A percentile compares a stretch with the other conserved stretches of the same genome.
Conservation (phyloP, 1,140 invertebrate genomes). For the Calliopsis andreniformis region DNA sequence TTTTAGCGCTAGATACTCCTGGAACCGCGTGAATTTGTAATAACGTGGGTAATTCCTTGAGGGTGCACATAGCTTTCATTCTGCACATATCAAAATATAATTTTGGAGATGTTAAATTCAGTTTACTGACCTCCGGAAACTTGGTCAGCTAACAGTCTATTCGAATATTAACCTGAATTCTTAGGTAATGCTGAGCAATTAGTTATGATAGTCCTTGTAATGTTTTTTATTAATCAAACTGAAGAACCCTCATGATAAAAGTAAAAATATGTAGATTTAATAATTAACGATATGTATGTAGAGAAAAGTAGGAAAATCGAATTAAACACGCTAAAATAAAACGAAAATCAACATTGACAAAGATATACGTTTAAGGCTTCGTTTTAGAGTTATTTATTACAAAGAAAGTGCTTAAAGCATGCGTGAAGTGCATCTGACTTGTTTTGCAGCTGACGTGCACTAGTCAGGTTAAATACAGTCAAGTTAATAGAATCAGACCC, state of each 20-base stretch:
- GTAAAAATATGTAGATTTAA: too few relatives aligned
- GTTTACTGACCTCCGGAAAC: slow-evolving; percentile 70
- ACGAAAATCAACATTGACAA: too few relatives aligned
- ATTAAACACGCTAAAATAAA: too few relatives aligned
- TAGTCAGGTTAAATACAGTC: too few relatives aligned
- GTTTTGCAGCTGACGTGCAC: too few relatives aligned
- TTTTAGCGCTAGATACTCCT: neutral
- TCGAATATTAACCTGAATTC: slow-evolving; percentile 73
- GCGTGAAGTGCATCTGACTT: too few relatives aligned
- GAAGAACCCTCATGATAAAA: neutral
- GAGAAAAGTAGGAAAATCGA: too few relatives aligned
- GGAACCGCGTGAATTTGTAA: slow-evolving; percentile 15
- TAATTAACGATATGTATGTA: too few relatives aligned
- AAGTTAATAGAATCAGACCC: too few relatives aligned
- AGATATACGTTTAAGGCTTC: too few relatives aligned
- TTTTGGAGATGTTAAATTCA: slow-evolving; percentile 78
- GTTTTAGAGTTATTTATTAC: too few relatives aligned
- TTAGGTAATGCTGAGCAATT: slow-evolving; percentile 72
- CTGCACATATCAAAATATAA: slow-evolving; percentile 73
- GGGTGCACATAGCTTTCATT: slow-evolving; percentile 19
- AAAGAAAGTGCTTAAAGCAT: too few relatives aligned
- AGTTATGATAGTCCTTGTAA: slow-evolving; percentile 65
- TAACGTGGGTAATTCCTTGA: slow-evolving; percentile 35
- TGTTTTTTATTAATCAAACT: neutral
- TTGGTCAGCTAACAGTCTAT: slow-evolving; percentile 62